These are phyloP conservation scores for Heterodera carotae DNA, from an alignment of 1,140 invertebrate species.

Conservation along the genomic window DNA sequence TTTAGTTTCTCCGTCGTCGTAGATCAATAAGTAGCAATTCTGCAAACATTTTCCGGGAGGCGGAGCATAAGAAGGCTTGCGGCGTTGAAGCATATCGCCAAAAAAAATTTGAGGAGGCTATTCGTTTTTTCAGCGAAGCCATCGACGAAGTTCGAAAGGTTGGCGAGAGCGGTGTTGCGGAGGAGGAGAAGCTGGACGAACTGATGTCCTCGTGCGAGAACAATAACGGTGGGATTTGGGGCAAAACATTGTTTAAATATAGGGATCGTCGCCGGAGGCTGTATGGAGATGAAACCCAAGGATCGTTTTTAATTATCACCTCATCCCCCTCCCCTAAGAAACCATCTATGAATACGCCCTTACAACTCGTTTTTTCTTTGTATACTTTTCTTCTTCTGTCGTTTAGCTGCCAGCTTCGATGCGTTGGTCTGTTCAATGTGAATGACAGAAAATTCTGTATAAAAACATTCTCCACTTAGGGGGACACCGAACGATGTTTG, in stretches of 20 bases:
- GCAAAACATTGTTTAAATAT: no score
- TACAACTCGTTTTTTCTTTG: no score
- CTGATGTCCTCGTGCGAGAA: constrained; percentile 21
- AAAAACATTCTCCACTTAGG: neutral
- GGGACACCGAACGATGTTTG: constrained; percentile 6
- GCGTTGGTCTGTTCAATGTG: constrained; percentile 17
- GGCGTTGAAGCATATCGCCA: constrained; percentile 26
- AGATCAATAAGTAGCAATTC: neutral
- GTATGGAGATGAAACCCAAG: no score
- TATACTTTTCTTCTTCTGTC: no score
- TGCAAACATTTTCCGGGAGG: neutral
- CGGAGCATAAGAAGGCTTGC: constrained; percentile 10
- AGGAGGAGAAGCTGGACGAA: neutral
- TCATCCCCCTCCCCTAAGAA: no score
- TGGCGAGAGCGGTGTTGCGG: neutral
- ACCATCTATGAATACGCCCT: no score
- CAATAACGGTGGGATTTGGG: neutral
- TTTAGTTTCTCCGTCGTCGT: neutral
- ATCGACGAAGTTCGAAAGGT: neutral
- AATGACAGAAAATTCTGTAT: neutral
- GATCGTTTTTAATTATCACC: no score
- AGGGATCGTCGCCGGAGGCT: no score
- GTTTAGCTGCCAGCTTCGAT: constrained; percentile 22
- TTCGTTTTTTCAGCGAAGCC: constrained; percentile 18
- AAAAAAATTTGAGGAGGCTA: constrained; percentile 14